phyloP scores from a whole-genome alignment of 2,113 vertebrate genomes.

The Chrysemys picta region DNA sequence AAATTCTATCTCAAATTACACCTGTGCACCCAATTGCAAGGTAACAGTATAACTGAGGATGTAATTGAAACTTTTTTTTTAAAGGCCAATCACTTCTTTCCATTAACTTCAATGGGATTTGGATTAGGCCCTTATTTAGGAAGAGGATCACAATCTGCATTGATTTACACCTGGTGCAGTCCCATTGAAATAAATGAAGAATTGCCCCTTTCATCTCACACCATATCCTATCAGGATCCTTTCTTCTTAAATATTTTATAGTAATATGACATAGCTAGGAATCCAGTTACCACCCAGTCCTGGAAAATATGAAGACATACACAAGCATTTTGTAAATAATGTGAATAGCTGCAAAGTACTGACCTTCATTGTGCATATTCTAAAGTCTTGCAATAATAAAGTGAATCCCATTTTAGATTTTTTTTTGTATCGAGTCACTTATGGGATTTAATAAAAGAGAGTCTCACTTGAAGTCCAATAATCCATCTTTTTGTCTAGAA shows the following conservation, averaged over 20 bases:
- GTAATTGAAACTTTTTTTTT: not conserved
- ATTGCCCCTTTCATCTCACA: not conserved
- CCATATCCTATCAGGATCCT: not conserved
- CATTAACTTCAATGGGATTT: not conserved
- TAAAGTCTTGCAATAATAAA: not conserved
- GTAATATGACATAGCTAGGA: not conserved
- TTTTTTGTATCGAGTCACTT: not conserved
- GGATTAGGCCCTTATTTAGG: not conserved
- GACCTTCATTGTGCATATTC: not conserved
- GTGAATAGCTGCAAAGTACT: not conserved
- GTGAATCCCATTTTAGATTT: not conserved
- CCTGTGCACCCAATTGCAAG: not conserved
- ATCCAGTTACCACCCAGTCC: not conserved
- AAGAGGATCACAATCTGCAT: not conserved
- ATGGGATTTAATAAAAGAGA: not conserved
- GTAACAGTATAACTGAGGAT: not conserved
- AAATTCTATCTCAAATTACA: not conserved
- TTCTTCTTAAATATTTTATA: not conserved
- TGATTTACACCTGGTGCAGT: fast-evolving
- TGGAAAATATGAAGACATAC: not conserved
- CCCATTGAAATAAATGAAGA: not conserved
- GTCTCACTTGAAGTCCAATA: not conserved
- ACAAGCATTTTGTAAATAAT: not conserved
- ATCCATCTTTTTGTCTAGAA: not conserved
- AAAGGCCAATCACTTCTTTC: not conserved